Evolutionary conservation across 2,113 vertebrate genomes (phyloP).

Genomic region (Eolophus roseicapilla): DNA sequence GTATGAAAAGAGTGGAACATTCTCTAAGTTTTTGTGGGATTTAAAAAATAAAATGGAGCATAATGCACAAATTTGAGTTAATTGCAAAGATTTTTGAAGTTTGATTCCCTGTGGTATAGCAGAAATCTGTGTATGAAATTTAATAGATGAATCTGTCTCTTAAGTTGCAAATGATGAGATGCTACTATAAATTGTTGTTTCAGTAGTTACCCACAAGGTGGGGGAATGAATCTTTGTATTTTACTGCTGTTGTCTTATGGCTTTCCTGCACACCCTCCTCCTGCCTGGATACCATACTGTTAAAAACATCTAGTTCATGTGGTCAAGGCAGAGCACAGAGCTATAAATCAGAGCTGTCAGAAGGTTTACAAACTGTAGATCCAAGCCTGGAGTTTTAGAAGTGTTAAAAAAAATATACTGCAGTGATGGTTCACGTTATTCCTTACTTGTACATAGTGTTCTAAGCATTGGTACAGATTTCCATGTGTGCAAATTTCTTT

Average conservation of each 20-base stretch:
- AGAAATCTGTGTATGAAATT: background rate
- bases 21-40: background rate
- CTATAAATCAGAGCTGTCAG: background rate
- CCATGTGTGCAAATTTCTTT: background rate
- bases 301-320: background rate
- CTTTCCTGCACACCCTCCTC: background rate
- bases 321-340: background rate
- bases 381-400: background rate
- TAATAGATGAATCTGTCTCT: background rate
- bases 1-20: background rate
- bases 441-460: background rate
- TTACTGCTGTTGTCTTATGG: background rate
- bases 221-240: constrained; percentile 45
- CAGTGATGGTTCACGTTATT: background rate
- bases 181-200: constrained; percentile 12
- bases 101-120: background rate
- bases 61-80: background rate
- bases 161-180: background rate
- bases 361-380: background rate
- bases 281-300: background rate
- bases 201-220: constrained; percentile 54
- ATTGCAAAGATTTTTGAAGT: background rate
- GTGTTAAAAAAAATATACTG: background rate
- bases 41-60: background rate
- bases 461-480: background rate